Evolutionary conservation across 1,140 invertebrate genomes (phyloP), one percentile per base, ranked within the genome.

Genomic region (Sitobion miscanthi): DNA sequence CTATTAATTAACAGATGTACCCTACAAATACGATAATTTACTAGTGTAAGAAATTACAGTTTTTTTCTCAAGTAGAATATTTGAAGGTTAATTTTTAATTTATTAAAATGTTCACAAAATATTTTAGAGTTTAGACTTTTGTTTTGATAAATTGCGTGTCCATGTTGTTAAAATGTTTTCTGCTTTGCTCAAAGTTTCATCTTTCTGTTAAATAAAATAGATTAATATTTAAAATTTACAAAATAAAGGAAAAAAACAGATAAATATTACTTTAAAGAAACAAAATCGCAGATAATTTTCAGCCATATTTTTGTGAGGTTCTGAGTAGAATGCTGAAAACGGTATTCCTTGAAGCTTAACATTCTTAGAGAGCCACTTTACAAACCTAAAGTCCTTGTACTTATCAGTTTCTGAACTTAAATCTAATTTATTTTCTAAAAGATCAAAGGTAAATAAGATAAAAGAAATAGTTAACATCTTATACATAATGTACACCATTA

Each of bases 321-420:
- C 95, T 83, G 97, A 97, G 95, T 99, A 99, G 95, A 99, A 99
- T 0, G 98, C 99, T 89, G 97, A 97, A 21, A 98, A 97, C 30
- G 99, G 99, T 94, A 99, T 99, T 54, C 98, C 97, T 94, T 99
- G 97, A 42, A 99, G 95, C 93, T 99, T 98, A 95, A 98, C 97
- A 95, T 99, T 98, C 95, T 98, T 99, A 0, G 97, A 97, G 96
- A 99, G 97, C 97, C 98, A 99, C 95, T 99, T 98, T 0, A 98
- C 98, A 95, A 99, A 99, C 94, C 96, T 96, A 95, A 98, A 99
- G 95, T 99, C 99, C 94, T 97, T 97, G 94, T 97, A 96, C 94
- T 96, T 95, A 94, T 98, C 97, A 0, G 94, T 95, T 95, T 98
- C 97, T 23, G 96, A 95, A 5, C 95, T 96, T 9, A 98, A 95